Percentiles rank a stretch among this genome's conserved stretches.
These are phyloP conservation scores for Cassiopea andromeda DNA, from an alignment of 30 jellyfish, hydroid and myxozoan species.

Conservation along the genomic window DNA sequence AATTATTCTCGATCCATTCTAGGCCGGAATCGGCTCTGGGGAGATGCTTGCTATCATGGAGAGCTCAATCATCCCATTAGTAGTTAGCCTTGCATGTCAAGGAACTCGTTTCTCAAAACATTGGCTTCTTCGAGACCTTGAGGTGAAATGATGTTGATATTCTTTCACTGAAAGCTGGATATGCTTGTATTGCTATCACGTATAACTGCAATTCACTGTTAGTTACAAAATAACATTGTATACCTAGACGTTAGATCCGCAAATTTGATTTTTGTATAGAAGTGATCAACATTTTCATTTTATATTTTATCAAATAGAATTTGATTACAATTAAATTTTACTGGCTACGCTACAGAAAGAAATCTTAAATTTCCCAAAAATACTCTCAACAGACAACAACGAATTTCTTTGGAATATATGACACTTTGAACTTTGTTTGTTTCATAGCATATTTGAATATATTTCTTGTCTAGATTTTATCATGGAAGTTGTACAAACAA, in stretches of 20 bases:
- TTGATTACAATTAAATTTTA: no score
- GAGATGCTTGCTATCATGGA: conserved; percentile 66
- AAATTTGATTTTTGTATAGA: no score
- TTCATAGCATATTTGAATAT: neutral
- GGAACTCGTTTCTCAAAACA: conserved; percentile 95
- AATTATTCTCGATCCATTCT: neutral
- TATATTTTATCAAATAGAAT: no score
- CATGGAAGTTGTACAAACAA: conserved; percentile 78
- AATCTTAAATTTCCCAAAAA: no score
- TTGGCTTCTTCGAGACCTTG: conserved; percentile 91
- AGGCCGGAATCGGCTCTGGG: conserved; percentile 80
- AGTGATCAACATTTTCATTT: no score
- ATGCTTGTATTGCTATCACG: neutral
- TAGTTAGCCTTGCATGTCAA: conserved; percentile 84
- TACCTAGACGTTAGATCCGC: no score
- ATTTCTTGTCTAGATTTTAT: conserved; percentile 33
- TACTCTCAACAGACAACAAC: no score
- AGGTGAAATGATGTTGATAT: conserved; percentile 44
- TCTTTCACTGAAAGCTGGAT: neutral
- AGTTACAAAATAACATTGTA: no score
- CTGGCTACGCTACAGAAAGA: no score
- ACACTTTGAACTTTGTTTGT: neutral
- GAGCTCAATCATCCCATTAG: conserved; percentile 78
- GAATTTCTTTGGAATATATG: no score
- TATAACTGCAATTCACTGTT: neutral